phyloP scores from a whole-genome alignment of 2,113 vertebrate species.

The Thunnus thynnus region DNA sequence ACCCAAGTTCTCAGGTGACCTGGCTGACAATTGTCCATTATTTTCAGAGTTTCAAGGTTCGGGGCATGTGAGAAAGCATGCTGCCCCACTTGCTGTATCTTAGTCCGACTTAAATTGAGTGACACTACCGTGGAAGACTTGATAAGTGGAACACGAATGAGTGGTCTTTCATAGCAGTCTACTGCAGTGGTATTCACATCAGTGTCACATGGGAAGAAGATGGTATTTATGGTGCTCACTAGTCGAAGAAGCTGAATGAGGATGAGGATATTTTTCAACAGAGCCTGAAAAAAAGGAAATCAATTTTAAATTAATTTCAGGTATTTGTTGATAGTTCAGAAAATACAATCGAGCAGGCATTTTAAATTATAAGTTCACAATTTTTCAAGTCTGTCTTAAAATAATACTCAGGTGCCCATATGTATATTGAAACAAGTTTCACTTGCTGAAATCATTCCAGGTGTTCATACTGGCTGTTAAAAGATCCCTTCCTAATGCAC shows the following conservation, averaged over 20 bases:
- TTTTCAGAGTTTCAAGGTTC: slow-evolving; percentile 76
- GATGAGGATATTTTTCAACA: slow-evolving; percentile 61
- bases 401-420: too few relatives aligned
- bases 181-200: slow-evolving; percentile 62
- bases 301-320: slow-evolving; percentile 7
- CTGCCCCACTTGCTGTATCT: slow-evolving; percentile 59
- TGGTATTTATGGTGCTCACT: slow-evolving; percentile 62
- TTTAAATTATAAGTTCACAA: neutral
- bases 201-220: slow-evolving; percentile 84
- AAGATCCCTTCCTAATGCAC: too few relatives aligned
- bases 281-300: slow-evolving; percentile 60
- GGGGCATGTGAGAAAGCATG: slow-evolving; percentile 75
- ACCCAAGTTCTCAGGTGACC: slow-evolving; percentile 45
- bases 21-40: slow-evolving; percentile 80
- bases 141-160: slow-evolving; percentile 75
- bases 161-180: slow-evolving; percentile 75
- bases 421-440: too few relatives aligned
- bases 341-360: neutral
- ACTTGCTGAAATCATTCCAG: too few relatives aligned
- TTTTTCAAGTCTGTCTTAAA: neutral
- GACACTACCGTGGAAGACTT: slow-evolving; percentile 66
- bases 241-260: slow-evolving; percentile 63
- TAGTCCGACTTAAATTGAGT: slow-evolving; percentile 78
- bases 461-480: too few relatives aligned
- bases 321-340: neutral